phyloP scores from a whole-genome alignment of 2,888 invertebrate species.

The Cheilosia vernalis region DNA sequence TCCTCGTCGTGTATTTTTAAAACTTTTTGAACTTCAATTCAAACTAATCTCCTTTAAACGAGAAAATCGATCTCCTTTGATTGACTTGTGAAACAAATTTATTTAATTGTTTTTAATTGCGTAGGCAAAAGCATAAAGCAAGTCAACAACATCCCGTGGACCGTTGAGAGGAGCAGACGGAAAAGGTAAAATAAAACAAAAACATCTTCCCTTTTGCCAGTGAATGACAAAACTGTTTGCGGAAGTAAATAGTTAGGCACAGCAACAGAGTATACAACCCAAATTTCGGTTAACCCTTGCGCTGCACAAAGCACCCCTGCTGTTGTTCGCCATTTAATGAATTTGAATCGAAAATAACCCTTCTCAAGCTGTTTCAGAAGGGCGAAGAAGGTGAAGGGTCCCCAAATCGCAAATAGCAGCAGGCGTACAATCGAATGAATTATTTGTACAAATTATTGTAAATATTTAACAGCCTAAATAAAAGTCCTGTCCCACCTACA shows the following conservation, averaged over 20 bases:
- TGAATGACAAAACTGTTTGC: conserved; percentile 19
- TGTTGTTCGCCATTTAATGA: conserved; percentile 16
- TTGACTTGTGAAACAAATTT: background rate
- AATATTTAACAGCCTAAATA: conserved; percentile 67
- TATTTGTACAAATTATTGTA: conserved; percentile 71
- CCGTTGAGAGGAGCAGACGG: background rate
- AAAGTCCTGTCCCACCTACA: conserved; percentile 36
- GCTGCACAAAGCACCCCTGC: background rate
- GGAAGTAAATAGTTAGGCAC: conserved; percentile 43
- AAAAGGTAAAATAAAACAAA: conserved; percentile 22
- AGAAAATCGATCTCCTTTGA: background rate
- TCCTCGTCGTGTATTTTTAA: too few relatives aligned
- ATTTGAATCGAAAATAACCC: conserved; percentile 51
- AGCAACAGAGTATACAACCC: background rate
- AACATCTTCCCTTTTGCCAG: conserved; percentile 18
- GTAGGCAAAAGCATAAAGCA: background rate
- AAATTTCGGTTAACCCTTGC: conserved; percentile 9
- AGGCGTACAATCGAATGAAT: conserved; percentile 60
- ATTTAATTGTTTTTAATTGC: background rate
- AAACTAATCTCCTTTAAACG: too few relatives aligned
- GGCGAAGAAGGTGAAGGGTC: background rate
- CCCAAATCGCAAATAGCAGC: conserved; percentile 42
- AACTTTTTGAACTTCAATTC: too few relatives aligned
- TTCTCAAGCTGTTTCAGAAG: conserved; percentile 6
- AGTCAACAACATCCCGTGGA: conserved; percentile 1